Percentiles rank a stretch among this genome's conserved stretches.
Conservation (phyloP, 2,888 invertebrate genomes). For the Idaea aversata region DNA sequence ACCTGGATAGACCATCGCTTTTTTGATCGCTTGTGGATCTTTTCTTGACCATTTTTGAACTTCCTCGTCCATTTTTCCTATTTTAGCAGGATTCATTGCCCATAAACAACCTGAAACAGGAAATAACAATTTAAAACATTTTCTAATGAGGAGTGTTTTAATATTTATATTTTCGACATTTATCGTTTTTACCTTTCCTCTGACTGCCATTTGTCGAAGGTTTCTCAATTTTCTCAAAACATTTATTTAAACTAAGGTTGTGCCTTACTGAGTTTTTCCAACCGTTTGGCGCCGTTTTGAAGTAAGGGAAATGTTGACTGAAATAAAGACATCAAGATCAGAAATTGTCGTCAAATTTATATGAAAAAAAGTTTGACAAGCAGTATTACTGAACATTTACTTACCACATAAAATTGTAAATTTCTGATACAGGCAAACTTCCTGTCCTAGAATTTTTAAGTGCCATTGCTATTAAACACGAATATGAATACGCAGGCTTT, state of each 20-base stretch:
- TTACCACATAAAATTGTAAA: constrained; percentile 99
- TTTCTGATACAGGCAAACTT: constrained; percentile 97
- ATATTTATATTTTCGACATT: constrained; percentile 5
- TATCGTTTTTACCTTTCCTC: constrained; percentile 81
- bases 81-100: constrained; percentile 97
- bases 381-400: constrained; percentile 45
- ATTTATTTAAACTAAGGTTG: constrained; percentile 98
- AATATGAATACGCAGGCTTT: constrained; percentile 98
- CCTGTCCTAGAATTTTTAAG: constrained; percentile 97
- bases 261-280: constrained; percentile 99
- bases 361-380: constrained; percentile 5
- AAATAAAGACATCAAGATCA: constrained; percentile 48
- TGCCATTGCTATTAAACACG: constrained; percentile 98
- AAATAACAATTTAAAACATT: neutral
- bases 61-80: constrained; percentile 98
- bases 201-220: constrained; percentile 93
- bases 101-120: constrained; percentile 87
- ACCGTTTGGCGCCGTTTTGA: constrained; percentile 98
- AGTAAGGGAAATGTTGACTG: constrained; percentile 98
- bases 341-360: neutral
- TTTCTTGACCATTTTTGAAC: constrained; percentile 98
- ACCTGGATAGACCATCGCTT: constrained; percentile 97
- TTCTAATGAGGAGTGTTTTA: neutral
- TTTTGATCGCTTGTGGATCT: constrained; percentile 94
- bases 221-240: constrained; percentile 98